Evolutionary conservation across 2,113 vertebrate species (phyloP), one percentile per base, ranked within the genome.

Genomic region (Microcebus murinus): DNA sequence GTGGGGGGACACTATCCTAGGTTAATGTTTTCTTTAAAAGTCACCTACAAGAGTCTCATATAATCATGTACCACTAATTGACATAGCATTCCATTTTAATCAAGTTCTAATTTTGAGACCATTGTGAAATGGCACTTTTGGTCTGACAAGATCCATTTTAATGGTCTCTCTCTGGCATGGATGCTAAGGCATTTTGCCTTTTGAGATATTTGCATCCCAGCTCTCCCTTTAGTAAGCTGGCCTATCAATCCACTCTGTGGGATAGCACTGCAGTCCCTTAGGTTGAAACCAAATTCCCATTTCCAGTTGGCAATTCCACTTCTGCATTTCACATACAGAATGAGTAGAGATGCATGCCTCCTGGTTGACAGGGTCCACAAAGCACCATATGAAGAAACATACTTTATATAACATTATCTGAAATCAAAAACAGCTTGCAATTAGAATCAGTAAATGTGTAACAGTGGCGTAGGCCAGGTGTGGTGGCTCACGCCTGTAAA

Each of bases 221-320:
- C 20, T 42, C 65, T 82, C 36, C 29, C 34, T 82, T 61, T 14
- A 50, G 67, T 36, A 73, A 73, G 18, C 18, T 45, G n/a, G 59
- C 15, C 48, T 48, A n/a, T 57, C 25, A 34, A 15, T 70, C 83
- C 57, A 80, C 31, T 73, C 77, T 36, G n/a, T n/a, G 59, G 57
- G 55, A 86, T 17, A 79, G 13, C 29, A 31, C 34, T 87, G 23
- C 0, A 11, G 21, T 85, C 50, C 36, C 57, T 77, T 76, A 83
- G 48, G 23, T 4, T 91, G 74, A 95, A 95, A 97, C 39, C 87
- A 80, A 90, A 91, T 71, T 77, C 63, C 68, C 10, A 77, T 61
- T 93, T 87, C 63, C 90, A 96, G 18, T 2, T 93, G 83, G 68
- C 45, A 76, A 17, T 74, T 55, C 67, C 63, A 74, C 45, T 86